Evolutionary conservation across 2,888 invertebrate genomes (phyloP), one percentile per base, ranked within the genome.

Genomic region (Drosophila parthenogenetica): DNA sequence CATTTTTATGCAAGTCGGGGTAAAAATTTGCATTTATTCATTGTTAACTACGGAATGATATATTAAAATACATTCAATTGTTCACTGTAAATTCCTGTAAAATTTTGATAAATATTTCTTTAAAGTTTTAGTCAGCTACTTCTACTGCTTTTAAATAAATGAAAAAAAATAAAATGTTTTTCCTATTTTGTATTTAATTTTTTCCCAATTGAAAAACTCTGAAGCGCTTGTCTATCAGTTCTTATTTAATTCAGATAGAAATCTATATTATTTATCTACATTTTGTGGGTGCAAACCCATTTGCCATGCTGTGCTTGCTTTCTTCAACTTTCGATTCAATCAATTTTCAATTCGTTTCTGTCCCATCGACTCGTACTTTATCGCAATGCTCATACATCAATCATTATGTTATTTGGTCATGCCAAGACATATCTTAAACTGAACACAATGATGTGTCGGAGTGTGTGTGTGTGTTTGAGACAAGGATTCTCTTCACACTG

Each of bases 351-450:
- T 46, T 46, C 45, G 35, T 46, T 45, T 22, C 35, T 35, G 11
- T 35, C 0, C 35, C 13, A 35, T 13, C 22, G 11, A 22, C 37
- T 14, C 16, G 22, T 14, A 11, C 3, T 46, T 35, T 55, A 55
- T 55, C 35, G 57, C 46, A 35, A 25, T 45, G 57, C 57, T 55
- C 45, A 46, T 46, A 57, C 37, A 57, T 57, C 57, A 57, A 46
- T 57, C 46, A 46, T 57, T 35, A 16, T 57, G 57, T 57, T 57
- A 13, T 57, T 57, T 46, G 39, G 48, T 39, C 57, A 46, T 57
- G 57, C 57, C 35, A 13, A 37, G 32, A 22, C 57, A 57, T 46
- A 57, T 45, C 57, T 57, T 57, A 22, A 46, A 25, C 57, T 5
- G 32, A 43, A 43, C 54, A 54, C 16, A 40, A 53, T 16, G 7